These are phyloP conservation scores for Leptopterna dolabrata DNA, from an alignment of 2,888 invertebrate species.

Conservation along the genomic window DNA sequence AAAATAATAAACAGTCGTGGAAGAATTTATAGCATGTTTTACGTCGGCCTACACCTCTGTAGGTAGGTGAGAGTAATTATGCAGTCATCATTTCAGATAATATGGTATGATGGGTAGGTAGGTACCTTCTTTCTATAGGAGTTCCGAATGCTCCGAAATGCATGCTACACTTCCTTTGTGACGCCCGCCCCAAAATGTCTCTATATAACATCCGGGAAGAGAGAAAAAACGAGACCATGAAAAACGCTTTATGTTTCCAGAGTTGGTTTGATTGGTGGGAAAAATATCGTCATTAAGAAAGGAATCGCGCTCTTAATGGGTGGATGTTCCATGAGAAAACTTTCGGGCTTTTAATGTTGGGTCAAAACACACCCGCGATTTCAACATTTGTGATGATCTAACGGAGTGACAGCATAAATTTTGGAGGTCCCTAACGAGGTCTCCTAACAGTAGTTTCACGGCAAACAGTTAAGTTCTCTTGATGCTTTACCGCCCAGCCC, in stretches of 20 bases:
- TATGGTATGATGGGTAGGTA: no score
- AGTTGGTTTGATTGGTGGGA: neutral
- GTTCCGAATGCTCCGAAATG: no score
- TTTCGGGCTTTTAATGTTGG: neutral
- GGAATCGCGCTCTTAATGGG: neutral
- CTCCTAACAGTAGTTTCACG: conserved; percentile 3
- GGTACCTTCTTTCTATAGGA: no score
- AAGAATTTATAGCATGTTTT: no score
- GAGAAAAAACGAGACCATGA: neutral
- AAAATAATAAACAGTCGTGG: no score
- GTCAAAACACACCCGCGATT: neutral
- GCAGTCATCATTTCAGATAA: no score
- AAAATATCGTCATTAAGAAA: neutral
- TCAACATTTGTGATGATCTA: neutral
- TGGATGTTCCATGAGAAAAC: neutral
- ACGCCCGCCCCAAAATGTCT: neutral
- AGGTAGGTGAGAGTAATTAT: no score
- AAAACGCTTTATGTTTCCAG: neutral
- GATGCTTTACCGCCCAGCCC: neutral
- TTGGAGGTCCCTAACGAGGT: neutral
- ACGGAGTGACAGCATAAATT: neutral
- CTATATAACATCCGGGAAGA: neutral
- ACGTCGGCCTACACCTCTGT: no score
- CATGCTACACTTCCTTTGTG: neutral
- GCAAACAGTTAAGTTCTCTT: neutral